Conservation (phyloP, 2,797 vertebrate species). For the Falco peregrinus region DNA sequence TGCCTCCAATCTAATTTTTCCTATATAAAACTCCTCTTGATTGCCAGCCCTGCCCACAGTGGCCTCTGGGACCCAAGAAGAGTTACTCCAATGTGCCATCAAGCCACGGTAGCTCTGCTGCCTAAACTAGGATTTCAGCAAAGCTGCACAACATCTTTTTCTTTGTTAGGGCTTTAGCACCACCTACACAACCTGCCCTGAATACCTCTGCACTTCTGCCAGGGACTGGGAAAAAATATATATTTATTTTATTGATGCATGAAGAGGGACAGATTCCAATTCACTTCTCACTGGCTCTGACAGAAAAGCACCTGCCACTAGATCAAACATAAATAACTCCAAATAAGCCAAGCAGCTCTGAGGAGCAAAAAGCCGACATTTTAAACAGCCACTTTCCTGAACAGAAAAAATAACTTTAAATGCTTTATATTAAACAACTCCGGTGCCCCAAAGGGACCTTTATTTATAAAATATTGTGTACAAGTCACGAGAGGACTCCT, state of each 20-base stretch:
- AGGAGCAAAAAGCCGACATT: not conserved
- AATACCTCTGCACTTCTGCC: not conserved
- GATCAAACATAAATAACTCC: not conserved
- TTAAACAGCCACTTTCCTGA: not conserved
- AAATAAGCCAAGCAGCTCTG: not conserved
- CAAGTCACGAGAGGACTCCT: not conserved
- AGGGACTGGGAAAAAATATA: not conserved
- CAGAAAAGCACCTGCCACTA: slow-evolving; percentile 6
- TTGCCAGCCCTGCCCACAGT: not conserved
- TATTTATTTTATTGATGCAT: not conserved
- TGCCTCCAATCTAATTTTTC: not conserved
- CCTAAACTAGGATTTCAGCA: not conserved
- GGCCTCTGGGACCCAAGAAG: not conserved
- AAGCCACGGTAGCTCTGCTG: not conserved
- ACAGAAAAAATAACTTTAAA: not conserved
- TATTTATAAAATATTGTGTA: not conserved
- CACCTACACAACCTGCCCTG: not conserved
- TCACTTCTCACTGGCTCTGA: not conserved
- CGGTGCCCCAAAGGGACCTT: not conserved
- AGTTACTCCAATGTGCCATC: not conserved
- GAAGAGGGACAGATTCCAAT: not conserved
- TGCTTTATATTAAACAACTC: not conserved
- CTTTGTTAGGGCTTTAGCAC: not conserved
- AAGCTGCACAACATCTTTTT: rapidly evolving
- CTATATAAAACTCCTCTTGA: not conserved